phyloP scores from a whole-genome alignment of 2,888 invertebrate species.

The Diloba caeruleocephala region DNA sequence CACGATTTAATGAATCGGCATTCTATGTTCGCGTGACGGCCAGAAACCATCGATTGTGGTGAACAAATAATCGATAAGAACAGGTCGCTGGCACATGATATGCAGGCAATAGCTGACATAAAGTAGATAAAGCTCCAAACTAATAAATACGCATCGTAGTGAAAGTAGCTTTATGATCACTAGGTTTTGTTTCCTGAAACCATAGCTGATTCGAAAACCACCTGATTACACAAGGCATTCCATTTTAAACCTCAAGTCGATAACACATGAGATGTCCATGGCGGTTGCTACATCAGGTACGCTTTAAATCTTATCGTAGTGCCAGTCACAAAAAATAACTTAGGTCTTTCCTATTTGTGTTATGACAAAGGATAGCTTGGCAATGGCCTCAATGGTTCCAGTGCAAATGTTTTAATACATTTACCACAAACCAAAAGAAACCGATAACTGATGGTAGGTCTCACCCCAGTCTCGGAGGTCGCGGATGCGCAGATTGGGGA shows the following conservation, averaged over 20 bases:
- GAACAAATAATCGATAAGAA: conserved; percentile 55
- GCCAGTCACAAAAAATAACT: no score
- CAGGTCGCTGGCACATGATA: conserved; percentile 50
- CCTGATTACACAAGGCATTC: no score
- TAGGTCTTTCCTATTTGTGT: conserved; percentile 1
- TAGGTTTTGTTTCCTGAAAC: conserved; percentile 4
- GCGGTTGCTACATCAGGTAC: no score
- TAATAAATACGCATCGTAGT: conserved; percentile 35
- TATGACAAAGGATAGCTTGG: not conserved
- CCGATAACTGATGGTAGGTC: no score
- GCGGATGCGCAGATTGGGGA: no score
- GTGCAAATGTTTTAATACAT: not conserved
- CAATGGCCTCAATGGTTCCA: conserved; percentile 6
- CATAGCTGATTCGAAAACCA: not conserved
- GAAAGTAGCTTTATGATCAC: conserved; percentile 21
- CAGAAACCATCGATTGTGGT: conserved; percentile 65
- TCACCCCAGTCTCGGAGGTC: no score
- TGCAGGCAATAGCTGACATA: conserved; percentile 40
- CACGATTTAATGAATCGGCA: conserved; percentile 67
- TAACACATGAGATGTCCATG: no score
- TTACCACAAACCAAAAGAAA: not conserved
- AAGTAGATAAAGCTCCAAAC: conserved; percentile 22
- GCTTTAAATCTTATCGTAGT: no score
- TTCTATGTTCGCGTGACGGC: conserved; percentile 74
- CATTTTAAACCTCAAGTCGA: no score